Evolutionary conservation across 2,113 vertebrate species (phyloP).

Genomic region (Amphiprion ocellaris): DNA sequence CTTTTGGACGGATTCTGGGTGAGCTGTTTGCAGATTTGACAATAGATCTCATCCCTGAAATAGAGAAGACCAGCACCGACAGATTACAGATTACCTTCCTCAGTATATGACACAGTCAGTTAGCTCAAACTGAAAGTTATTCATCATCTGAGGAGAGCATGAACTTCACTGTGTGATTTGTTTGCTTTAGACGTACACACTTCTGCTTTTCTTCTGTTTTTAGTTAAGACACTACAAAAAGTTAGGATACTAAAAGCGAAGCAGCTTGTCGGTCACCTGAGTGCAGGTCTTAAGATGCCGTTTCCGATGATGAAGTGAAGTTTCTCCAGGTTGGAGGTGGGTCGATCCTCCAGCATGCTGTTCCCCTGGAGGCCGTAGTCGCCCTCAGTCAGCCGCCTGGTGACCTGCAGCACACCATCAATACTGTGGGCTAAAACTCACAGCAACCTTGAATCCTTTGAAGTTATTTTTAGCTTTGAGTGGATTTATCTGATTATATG

Average conservation of each 20-base stretch:
- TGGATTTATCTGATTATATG: too few relatives aligned
- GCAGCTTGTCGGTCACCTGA: constrained; percentile 85
- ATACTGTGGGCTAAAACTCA: too few relatives aligned
- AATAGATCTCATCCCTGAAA: constrained; percentile 96
- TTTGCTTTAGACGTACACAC: too few relatives aligned
- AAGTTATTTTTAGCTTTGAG: too few relatives aligned
- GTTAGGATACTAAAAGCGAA: background rate
- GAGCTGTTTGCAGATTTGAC: constrained; percentile 98
- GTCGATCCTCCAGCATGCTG: constrained; percentile 97
- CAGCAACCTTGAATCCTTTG: too few relatives aligned
- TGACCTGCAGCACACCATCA: constrained; percentile 84
- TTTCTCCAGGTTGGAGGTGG: constrained; percentile 98
- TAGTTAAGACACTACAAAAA: background rate
- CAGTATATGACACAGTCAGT: too few relatives aligned
- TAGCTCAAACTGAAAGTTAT: too few relatives aligned
- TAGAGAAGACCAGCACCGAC: constrained; percentile 11
- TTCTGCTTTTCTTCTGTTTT: background rate
- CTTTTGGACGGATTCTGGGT: constrained; percentile 97
- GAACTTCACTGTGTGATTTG: too few relatives aligned
- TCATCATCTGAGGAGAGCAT: too few relatives aligned
- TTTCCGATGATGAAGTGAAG: constrained; percentile 99
- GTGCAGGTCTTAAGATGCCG: constrained; percentile 92
- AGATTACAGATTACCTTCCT: background rate
- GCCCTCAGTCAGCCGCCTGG: constrained; percentile 92
- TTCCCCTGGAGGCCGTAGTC: constrained; percentile 93